Evolutionary conservation across 2,888 invertebrate genomes (phyloP), one percentile per base, ranked within the genome.

Genomic region (Nymphalis polychloros): DNA sequence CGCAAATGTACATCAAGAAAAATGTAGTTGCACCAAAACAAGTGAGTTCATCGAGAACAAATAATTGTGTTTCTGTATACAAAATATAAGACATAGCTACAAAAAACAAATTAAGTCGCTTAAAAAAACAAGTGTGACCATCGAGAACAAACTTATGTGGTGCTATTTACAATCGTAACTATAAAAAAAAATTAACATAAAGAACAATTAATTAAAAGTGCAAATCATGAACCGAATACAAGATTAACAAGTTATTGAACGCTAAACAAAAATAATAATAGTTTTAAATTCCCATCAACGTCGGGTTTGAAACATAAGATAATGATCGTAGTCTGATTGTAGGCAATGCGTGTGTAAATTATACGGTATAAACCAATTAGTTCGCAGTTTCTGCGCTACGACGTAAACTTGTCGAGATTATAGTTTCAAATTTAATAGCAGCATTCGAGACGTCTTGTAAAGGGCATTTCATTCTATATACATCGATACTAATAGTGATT

Each of bases 361-460:
- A 69, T 69, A 67, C 61, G 69, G 63, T 65, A 63, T 59, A 66
- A 73, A 73, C 72, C 75, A 76, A 77, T 77, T 76, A 77, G 75
- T 67, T 68, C 59, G 64, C 72, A 70, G 70, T 73, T 75, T 70
- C 73, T 73, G 70, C 67, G 66, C 66, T 69, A 65, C 68, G 70
- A 71, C 66, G 71, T 71, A 71, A 73, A 76, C 71, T 73, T 67
- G 70, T 60, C 50, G 66, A 72, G 76, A 75, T 76, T 76, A 76
- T 73, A 73, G 75, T 71, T 71, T 70, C 71, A 64, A 75, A 73
- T 76, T 75, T 76, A 76, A 74, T 76, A 73, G 73, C 71, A 67
- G 49, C 69, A 67, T 63, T 67, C 49, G 68, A 71, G 67, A 65
- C 63, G 55, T 68, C 62, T 67, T 55, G 52, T 55, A 55, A 70